phyloP scores from a whole-genome alignment of 2,113 vertebrate genomes.

The Cathartes aura region DNA sequence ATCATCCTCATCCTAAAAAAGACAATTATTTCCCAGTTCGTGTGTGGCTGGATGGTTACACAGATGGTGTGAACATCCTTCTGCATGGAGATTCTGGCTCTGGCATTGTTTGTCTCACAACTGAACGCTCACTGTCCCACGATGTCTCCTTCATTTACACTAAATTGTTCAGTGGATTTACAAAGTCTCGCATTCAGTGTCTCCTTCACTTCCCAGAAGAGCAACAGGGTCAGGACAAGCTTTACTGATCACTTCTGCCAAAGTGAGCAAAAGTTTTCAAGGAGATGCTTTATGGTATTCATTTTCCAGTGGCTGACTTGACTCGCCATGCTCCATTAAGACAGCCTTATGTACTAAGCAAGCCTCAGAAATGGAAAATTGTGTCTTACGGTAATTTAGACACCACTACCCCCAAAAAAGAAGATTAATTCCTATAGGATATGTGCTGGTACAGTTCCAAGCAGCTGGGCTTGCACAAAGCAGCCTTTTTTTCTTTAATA shows the following conservation, averaged over 20 bases:
- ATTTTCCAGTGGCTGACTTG: conserved; percentile 15
- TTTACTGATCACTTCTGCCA: neutral
- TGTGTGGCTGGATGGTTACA: neutral
- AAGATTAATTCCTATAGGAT: conserved; percentile 34
- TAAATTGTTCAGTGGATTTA: neutral
- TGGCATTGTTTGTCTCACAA: neutral
- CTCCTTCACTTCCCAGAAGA: neutral
- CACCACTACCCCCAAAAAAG: fast-evolving
- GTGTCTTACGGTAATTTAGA: neutral
- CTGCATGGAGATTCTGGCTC: neutral
- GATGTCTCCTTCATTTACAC: neutral
- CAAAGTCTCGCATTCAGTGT: neutral
- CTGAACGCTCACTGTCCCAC: neutral
- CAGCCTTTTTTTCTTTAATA: neutral
- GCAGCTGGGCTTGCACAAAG: conserved; percentile 44
- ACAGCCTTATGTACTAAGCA: neutral
- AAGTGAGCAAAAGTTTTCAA: neutral
- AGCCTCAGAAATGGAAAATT: conserved; percentile 22
- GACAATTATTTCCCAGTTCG: neutral
- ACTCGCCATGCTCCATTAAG: neutral
- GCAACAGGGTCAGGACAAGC: neutral
- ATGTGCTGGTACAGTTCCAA: neutral
- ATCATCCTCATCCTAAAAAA: neutral
- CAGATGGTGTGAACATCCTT: neutral
- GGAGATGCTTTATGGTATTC: neutral